These are phyloP conservation scores for Coranthus polyacanthus DNA, from an alignment of 2,797 vertebrate species.

Conservation along the genomic window DNA sequence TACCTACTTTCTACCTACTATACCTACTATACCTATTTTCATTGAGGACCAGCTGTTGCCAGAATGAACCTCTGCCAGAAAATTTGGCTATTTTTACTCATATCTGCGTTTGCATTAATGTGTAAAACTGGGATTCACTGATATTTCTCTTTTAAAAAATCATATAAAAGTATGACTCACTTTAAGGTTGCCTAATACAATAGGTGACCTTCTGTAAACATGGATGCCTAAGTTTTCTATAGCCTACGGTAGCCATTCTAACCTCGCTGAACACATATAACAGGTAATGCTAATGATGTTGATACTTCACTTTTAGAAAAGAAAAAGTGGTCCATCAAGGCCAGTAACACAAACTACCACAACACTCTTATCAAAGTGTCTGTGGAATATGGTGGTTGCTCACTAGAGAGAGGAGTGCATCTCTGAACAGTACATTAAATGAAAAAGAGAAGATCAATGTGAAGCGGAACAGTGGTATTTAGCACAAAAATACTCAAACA, in stretches of 20 bases:
- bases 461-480: too few relatives aligned
- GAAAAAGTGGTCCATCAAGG: conserved; percentile 32
- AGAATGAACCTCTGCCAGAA: too few relatives aligned
- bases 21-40: too few relatives aligned
- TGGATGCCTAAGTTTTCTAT: conserved; percentile 42
- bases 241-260: conserved; percentile 11
- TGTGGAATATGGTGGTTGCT: neutral
- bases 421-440: too few relatives aligned
- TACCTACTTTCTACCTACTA: too few relatives aligned
- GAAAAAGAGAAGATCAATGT: too few relatives aligned
- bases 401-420: neutral
- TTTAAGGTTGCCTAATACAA: conserved; percentile 11
- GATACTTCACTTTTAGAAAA: conserved; percentile 24
- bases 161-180: neutral
- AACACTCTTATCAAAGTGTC: conserved; percentile 18
- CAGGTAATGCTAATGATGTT: conserved; percentile 23
- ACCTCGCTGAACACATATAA: conserved; percentile 12
- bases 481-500: too few relatives aligned
- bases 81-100: too few relatives aligned
- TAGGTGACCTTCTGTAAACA: conserved; percentile 41
- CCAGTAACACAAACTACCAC: conserved; percentile 5
- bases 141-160: too few relatives aligned
- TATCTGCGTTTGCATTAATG: too few relatives aligned
- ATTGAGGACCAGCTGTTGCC: too few relatives aligned
- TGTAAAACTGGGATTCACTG: neutral